These are phyloP conservation scores for Petrocephalus zakoni DNA, from an alignment of 2,113 vertebrate species.

Conservation along the genomic window DNA sequence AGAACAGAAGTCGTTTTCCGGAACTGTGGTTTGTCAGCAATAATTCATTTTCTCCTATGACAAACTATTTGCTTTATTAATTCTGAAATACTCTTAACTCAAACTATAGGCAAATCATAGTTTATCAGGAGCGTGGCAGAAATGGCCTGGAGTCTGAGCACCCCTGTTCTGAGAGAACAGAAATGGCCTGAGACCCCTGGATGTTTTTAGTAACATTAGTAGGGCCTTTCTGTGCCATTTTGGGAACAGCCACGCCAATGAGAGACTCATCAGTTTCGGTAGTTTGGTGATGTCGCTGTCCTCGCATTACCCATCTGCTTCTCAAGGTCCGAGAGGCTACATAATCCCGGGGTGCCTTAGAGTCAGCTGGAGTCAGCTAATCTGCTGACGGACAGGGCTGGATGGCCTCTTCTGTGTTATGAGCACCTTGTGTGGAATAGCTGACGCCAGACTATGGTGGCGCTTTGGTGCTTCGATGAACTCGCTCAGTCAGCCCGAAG, in stretches of 20 bases:
- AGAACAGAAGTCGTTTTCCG: neutral
- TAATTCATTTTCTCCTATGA: neutral
- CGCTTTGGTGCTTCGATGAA: neutral
- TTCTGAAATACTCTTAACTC: neutral
- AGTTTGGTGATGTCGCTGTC: neutral
- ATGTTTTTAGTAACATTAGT: neutral
- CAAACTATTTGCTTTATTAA: neutral
- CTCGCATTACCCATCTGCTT: neutral
- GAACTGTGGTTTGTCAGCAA: neutral
- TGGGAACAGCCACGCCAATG: neutral
- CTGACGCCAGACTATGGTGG: neutral
- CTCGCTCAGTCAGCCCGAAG: conserved; percentile 38
- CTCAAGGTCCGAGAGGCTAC: neutral
- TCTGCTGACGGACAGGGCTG: neutral
- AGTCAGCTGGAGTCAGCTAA: neutral
- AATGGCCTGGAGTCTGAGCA: neutral
- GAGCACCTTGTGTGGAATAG: neutral
- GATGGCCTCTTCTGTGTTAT: neutral
- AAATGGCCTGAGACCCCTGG: neutral
- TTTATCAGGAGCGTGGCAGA: neutral
- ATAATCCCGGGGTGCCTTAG: neutral
- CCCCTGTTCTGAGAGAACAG: neutral
- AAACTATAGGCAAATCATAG: neutral
- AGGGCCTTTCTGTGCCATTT: neutral
- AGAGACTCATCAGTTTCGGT: neutral